phyloP scores from a whole-genome alignment of 2,797 vertebrate genomes.

The Scyliorhinus canicula region DNA sequence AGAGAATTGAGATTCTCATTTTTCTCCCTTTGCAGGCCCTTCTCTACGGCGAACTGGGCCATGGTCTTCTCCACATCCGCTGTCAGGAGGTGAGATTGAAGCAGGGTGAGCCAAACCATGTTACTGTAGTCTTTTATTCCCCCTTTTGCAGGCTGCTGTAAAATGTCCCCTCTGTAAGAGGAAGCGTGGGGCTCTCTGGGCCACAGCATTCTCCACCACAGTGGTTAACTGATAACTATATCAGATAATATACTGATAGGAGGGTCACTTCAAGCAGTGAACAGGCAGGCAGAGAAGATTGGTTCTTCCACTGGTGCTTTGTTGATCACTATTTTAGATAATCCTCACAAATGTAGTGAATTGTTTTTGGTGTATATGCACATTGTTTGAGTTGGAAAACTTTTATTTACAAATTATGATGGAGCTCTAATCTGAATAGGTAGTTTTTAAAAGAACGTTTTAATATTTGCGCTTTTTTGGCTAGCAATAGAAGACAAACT shows the following conservation, averaged over 20 bases:
- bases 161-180: neutral
- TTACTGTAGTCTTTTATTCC: conserved; percentile 23
- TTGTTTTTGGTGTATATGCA: neutral
- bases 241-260: neutral
- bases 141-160: conserved; percentile 24
- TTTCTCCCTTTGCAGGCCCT: conserved; percentile 9
- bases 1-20: conserved; percentile 36
- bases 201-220: neutral
- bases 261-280: neutral
- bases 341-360: neutral
- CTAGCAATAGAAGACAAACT: neutral
- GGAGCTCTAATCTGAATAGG: neutral
- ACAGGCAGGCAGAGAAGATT: neutral
- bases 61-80: conserved; percentile 17
- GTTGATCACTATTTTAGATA: neutral
- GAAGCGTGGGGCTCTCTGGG: too few relatives aligned
- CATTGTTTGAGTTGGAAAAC: neutral
- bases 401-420: neutral
- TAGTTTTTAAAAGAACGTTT: neutral
- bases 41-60: conserved; percentile 30
- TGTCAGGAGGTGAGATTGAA: conserved; percentile 31
- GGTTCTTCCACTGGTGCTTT: neutral
- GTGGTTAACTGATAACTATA: neutral
- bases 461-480: neutral
- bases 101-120: conserved; percentile 22